Base-by-base conservation (phyloP, 2,888 invertebrate species). In the Dicyrtomina minuta region DNA sequence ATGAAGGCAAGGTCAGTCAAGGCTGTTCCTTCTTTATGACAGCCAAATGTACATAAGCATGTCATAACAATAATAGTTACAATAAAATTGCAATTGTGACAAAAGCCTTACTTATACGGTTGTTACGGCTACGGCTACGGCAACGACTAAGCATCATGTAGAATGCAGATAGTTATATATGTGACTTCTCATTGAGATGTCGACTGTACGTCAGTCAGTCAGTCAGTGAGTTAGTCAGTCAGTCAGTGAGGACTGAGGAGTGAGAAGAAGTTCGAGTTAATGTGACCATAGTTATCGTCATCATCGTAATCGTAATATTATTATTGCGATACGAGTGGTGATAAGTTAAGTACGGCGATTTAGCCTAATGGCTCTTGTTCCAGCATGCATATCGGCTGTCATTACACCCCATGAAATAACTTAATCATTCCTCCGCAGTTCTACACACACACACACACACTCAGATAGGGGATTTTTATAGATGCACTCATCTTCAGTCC, bases 11-110 rank as follows among this genome's bases (percentile, higher is more conserved):
- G 67, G 67, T 67, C 67, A 67, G 60, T 67, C 60, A 67, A 67
- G 67, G 59, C 53, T 59, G 58, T 33, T 33, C 33, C 39, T 46
- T 27, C 20, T 53, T 27, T 39, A 65, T 65, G 53, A 55, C 15
- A 20, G 15, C 26, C 22, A 46, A 49, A 59, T 49, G 56, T 58
- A 58, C 58, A 58, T 58, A 58, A 58, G 43, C 41, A 27, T 49
- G 60, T 67, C 67, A 67, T 71, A 68, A 71, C 71, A 71, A 71
- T 71, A 71, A 71, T 71, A 67, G 67, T 67, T 59, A 59, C 65
- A 68, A 71, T 71, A 65, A 70, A 70, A 61, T 66, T 60, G 70
- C 66, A 64, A 69, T 70, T 70, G 70, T 70, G 66, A 70, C 70
- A 70, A 70, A 70, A 58, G 58, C 55, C 55, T 61, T 62, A 51